These are phyloP conservation scores for Hyles vespertilio DNA, from an alignment of 1,140 invertebrate genomes.

Conservation along the genomic window DNA sequence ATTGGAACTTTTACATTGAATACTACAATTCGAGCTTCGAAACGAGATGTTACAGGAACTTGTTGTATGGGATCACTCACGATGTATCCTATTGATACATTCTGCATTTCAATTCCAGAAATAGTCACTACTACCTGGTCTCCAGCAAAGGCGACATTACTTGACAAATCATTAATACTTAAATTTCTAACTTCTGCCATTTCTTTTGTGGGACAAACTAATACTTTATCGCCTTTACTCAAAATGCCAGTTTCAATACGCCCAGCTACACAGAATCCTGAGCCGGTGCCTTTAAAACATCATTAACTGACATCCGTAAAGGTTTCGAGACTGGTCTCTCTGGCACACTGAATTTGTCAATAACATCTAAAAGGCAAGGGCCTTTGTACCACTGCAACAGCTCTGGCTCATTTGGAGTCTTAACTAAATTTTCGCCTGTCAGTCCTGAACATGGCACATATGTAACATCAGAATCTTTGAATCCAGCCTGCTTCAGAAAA, in stretches of 20 bases:
- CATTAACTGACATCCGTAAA: constrained; percentile 93
- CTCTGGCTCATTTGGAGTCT: constrained; percentile 80
- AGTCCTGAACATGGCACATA: constrained; percentile 98
- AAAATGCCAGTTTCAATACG: constrained; percentile 94
- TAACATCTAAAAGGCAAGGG: constrained; percentile 87
- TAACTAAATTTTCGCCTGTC: constrained; percentile 93
- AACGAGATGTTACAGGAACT: constrained; percentile 85
- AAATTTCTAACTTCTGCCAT: constrained; percentile 85
- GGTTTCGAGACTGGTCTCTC: constrained; percentile 91
- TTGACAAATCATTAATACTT: constrained; percentile 83
- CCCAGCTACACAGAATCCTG: constrained; percentile 91
- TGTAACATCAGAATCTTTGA: constrained; percentile 89
- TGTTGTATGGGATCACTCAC: constrained; percentile 89
- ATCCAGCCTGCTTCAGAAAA: constrained; percentile 98
- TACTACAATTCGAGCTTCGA: constrained; percentile 94
- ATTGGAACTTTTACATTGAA: constrained; percentile 95
- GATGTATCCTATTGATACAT: constrained; percentile 90
- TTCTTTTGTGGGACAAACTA: constrained; percentile 92
- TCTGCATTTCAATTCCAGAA: constrained; percentile 88
- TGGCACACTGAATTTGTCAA: constrained; percentile 91
- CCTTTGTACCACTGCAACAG: constrained; percentile 91
- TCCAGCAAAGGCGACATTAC: constrained; percentile 91
- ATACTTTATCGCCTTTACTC: constrained; percentile 89
- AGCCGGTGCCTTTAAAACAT: constrained; percentile 96
- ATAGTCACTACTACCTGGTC: constrained; percentile 92